Evolutionary conservation across 2,888 invertebrate genomes (phyloP), one percentile per base, ranked within the genome.

Genomic region (Zeuzera pyrina): DNA sequence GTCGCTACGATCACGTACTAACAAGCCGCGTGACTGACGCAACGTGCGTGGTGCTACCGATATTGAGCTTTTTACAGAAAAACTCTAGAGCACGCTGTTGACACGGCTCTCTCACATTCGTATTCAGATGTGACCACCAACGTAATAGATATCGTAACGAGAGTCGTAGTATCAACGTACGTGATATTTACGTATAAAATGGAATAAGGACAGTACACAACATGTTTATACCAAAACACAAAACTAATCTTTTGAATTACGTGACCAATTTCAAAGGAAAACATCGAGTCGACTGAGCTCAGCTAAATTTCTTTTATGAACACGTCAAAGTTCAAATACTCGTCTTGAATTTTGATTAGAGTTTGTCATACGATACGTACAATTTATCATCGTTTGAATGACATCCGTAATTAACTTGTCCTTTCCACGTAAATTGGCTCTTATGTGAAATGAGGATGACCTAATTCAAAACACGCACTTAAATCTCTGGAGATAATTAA

Each of bases 241-340:
- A 10, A 11, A 12, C 12, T 25, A 25, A 25, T 4, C 10, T 38
- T 34, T 36, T 28, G 36, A 14, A 38, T 25, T 58, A 65, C 64
- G 69, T 71, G 61, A 63, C 65, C 66, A 62, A 57, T 67, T 65
- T 53, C 37, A 42, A 44, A 45, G 27, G 39, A 50, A 45, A 46
- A 43, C 38, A 49, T 61, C 55, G 45, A 60, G 49, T 54, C 53
- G 57, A 41, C 36, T 47, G 53, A 52, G 58, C 57, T 58, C 54
- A 47, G 53, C 41, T 42, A 43, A 58, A 58, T 62, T 65, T 63
- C 54, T 60, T 64, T 62, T 56, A 66, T 46, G 60, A 57, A 49
- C 44, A 65, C 57, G 64, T 61, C 68, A 77, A 68, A 74, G 76
- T 68, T 78, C 70, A 76, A 68, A 66, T 52, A 59, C 66, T 59